Base-by-base conservation (phyloP, 2,888 invertebrate species). In the Terebella lapidaria region DNA sequence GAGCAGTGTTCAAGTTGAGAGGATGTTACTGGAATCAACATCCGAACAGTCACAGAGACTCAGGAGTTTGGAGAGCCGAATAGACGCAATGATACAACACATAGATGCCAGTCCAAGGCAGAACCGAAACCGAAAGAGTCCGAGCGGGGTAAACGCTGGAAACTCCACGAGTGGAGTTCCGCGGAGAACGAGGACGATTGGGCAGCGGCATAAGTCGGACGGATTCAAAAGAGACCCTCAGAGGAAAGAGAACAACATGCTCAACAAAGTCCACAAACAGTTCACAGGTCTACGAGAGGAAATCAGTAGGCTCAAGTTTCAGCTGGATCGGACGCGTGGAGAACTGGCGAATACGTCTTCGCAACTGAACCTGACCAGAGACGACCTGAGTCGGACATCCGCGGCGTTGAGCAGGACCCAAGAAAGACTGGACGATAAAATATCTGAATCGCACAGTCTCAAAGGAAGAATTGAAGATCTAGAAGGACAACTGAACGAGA, bases 1-100 rank as follows among this genome's bases (percentile, higher is more conserved):
- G 15, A 22, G 5, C 5, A 96, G 90, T 84, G 97, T 97, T 68
- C 94, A 91, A 26, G 95, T 94, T 83, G 84, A 59, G 52, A 29
- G 52, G 28, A 56, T 30, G 22, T 30, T 59, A 18, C 46, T 56
- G 18, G 46, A 29, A n/a, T 55, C 57, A 22, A 30, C 46, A 18
- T 29, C 46, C 15, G 57, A 64, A 2, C 61, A 64, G 30, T 18
- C 57, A 20, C 10, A 45, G 3, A 49, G 59, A 22, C 35, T 64
- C 20, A 26, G 30, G n/a, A 57, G 52, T 5, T 56, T 64, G 46
- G 64, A 64, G 55, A 64, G 28, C 42, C 29, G 49, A 47, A 25
- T 64, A 10, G 46, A 54, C 22, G 35, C 26, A 22, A 35, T 61
- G n/a, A 45, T 63, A 2, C 46, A 35, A 35, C n/a, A 35, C n/a